Base-by-base conservation (phyloP, 2,113 vertebrate genomes). In the Scalopus aquaticus region DNA sequence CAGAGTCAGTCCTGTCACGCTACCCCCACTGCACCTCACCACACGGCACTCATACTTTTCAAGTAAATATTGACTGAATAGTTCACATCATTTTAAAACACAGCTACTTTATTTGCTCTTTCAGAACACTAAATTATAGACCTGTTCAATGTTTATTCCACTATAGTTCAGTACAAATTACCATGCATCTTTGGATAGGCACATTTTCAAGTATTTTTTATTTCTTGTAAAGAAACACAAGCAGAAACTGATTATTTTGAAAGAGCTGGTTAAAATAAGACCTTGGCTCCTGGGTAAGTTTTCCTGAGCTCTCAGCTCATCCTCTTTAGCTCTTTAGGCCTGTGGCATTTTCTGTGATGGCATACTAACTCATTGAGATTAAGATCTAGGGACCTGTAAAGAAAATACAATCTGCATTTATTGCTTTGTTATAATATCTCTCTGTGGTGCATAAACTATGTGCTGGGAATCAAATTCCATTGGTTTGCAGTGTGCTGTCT, bases 341-440 rank as follows among this genome's bases (percentile, higher is more conserved):
- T 15, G 13, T n/a, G 54, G 22, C 37, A 35, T 91, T 90, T 95
- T 81, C 42, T 82, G 19, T 2, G 16, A 91, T 80, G 85, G n/a
- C 13, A 46, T 46, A 35, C 60, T 91, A 91, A 90, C 65, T 56
- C 79, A 56, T 26, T 26, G 69, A 56, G 83, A 92, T 94, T 92
- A 76, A 78, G 39, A 56, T 46, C 81, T 54, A 6, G 93, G 83
- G 92, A 91, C 42, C 32, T 56, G 51, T 92, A 95, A 93, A 90
- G 72, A 94, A 93, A 93, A 95, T 60, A 65, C 15, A 90, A 24
- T 93, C 46, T 37, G 22, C 64, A 49, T 72, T 96, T 88, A 90
- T 93, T 67, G 65, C 49, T 73, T 79, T 72, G 44, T 88, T 82
- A 62, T 78, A 64, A 74, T 86, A 69, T 96, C 56, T 22, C 80